Conservation (phyloP, 2,888 invertebrate species). For the Lysandra bellargus region DNA sequence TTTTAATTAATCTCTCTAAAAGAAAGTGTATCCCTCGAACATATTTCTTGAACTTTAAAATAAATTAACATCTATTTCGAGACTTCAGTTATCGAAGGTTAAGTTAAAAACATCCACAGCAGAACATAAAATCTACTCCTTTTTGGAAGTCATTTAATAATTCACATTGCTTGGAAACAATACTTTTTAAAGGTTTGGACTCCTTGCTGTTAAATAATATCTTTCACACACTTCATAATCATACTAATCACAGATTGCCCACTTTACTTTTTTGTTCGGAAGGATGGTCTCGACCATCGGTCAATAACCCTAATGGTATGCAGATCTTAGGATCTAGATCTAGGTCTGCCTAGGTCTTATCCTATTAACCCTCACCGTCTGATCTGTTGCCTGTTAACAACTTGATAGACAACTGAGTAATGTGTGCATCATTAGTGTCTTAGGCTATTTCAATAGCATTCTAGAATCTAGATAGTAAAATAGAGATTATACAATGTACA, state of each 20-base stretch:
- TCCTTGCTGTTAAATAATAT: no score
- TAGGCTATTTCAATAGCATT: neutral
- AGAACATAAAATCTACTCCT: no score
- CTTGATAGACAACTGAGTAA: constrained; percentile 16
- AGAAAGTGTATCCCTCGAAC: neutral
- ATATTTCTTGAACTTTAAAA: neutral
- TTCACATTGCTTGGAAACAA: no score
- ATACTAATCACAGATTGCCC: neutral
- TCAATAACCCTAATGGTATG: constrained; percentile 55
- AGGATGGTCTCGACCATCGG: constrained; percentile 41
- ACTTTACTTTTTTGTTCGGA: neutral
- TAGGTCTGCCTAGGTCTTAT: constrained; percentile 43
- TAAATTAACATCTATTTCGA: neutral
- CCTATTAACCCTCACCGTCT: constrained; percentile 61
- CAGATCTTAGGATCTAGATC: constrained; percentile 45
- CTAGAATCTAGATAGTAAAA: neutral
- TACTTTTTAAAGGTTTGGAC: no score
- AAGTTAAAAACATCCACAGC: neutral
- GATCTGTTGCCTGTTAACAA: constrained; percentile 44
- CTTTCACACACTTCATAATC: no score
- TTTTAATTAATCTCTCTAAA: neutral
- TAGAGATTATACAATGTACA: neutral
- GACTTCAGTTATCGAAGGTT: neutral
- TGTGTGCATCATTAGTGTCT: constrained; percentile 22
- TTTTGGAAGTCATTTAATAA: no score